Evolutionary conservation across 2,888 invertebrate species (phyloP).

Genomic region (Xestia c-nigrum): DNA sequence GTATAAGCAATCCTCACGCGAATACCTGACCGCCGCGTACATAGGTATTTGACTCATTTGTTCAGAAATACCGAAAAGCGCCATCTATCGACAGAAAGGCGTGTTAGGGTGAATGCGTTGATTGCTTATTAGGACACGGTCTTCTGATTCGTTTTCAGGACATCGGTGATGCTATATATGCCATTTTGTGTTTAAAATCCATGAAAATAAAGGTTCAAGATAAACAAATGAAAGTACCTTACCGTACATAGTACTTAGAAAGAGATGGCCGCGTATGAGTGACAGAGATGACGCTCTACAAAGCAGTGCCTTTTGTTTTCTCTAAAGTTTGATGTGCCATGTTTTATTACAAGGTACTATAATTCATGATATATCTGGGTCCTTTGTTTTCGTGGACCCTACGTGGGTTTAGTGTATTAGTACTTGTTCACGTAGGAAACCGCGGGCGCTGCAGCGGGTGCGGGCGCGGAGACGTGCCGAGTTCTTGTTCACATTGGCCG

Average conservation of each 20-base stretch:
- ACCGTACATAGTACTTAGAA: background rate
- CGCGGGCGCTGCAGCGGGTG: no score
- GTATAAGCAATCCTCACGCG: background rate
- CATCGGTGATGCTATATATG: background rate
- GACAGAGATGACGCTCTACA: no score
- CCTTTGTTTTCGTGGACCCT: background rate
- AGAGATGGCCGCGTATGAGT: background rate
- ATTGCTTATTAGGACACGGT: background rate
- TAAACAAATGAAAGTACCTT: background rate
- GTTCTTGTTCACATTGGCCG: no score
- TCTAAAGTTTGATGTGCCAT: background rate
- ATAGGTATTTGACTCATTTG: background rate
- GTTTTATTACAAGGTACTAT: no score
- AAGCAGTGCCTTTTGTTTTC: background rate
- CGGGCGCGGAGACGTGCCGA: no score
- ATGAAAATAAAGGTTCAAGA: background rate
- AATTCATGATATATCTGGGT: background rate
- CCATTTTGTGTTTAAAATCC: background rate
- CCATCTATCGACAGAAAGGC: background rate
- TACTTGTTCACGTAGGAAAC: no score
- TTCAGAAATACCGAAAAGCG: background rate
- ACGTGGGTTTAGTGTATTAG: background rate
- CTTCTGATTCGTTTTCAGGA: constrained; percentile 10
- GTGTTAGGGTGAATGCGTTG: background rate
- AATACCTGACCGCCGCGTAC: background rate